A percentile compares a stretch with the other conserved stretches of the same genome.
Evolutionary conservation across 2,888 invertebrate genomes (phyloP).

Genomic region (Drosophila falleni): DNA sequence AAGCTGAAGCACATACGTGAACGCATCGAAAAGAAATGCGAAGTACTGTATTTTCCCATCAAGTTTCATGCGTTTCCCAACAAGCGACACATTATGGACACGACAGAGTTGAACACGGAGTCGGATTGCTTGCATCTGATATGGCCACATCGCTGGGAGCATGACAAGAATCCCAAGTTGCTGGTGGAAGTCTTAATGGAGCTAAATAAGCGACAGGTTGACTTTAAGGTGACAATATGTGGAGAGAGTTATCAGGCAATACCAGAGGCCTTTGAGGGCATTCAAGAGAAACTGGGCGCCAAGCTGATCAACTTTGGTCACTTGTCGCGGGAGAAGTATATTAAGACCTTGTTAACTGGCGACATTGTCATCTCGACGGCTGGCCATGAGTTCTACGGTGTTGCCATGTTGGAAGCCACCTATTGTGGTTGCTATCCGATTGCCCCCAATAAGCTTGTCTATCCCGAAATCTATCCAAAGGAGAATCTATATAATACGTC

Average conservation of each 20-base stretch:
- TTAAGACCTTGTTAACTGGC: slow-evolving; percentile 86
- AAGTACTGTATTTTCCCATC: slow-evolving; percentile 88
- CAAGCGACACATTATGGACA: slow-evolving; percentile 74
- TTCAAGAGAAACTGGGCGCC: slow-evolving; percentile 85
- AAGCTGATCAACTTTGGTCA: slow-evolving; percentile 88
- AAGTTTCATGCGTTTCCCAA: slow-evolving; percentile 85
- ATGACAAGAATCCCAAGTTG: slow-evolving; percentile 90
- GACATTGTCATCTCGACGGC: slow-evolving; percentile 91
- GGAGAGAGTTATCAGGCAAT: slow-evolving; percentile 88
- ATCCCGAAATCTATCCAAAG: slow-evolving; percentile 90
- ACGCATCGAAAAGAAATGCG: slow-evolving; percentile 87
- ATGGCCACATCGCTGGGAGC: slow-evolving; percentile 93
- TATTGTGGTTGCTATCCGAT: slow-evolving; percentile 90
- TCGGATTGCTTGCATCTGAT: slow-evolving; percentile 87
- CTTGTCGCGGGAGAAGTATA: slow-evolving; percentile 87
- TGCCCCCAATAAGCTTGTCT: slow-evolving; percentile 89
- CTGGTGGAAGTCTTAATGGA: slow-evolving; percentile 87
- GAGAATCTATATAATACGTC: slow-evolving; percentile 88
- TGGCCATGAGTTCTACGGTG: slow-evolving; percentile 91
- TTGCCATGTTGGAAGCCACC: slow-evolving; percentile 91
- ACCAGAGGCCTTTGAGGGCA: slow-evolving; percentile 88
- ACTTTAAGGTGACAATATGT: slow-evolving; percentile 87
- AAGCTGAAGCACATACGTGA: slow-evolving; percentile 87
- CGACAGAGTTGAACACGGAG: slow-evolving; percentile 42
- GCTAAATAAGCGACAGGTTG: slow-evolving; percentile 86